Evolutionary conservation across 2,888 invertebrate genomes (phyloP), one percentile per base, ranked within the genome.

Genomic region (Psylliodes chrysocephalus): DNA sequence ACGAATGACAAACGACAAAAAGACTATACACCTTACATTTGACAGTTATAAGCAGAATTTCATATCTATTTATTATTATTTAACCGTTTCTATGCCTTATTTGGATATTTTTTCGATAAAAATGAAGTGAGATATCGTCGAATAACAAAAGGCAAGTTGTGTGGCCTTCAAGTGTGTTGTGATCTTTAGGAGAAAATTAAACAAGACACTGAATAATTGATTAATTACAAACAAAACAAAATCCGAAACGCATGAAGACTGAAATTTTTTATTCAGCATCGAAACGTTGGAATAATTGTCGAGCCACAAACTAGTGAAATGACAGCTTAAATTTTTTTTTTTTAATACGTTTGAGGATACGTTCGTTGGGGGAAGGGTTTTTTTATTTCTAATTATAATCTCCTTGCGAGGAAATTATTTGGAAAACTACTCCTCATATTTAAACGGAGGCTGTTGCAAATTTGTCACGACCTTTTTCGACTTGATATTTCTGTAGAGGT

Each of bases 121-220:
- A 49, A 14, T 15, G 7, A 52, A 62, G 51, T 63, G 53, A 60
- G 44, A 49, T 42, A 56, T 62, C 64, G 60, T 63, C 64, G 65
- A 68, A 65, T 63, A 69, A 33, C 64, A 42, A 62, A 66, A 76
- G 75, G 74, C 73, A 71, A 71, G 73, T 74, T 63, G 65, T 71
- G 71, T 71, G 72, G 66, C 69, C 70, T 68, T 40, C 68, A 59
- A 71, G 75, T 72, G 73, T 75, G 64, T 56, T 74, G 75, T 75
- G 75, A 75, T 72, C 61, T 46, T 57, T 69, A 66, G 66, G 25
- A 35, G 46, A 64, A 55, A 47, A 33, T 44, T 54, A 51, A 57
- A 22, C 33, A 35, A 35, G 42, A 52, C 42, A 65, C 57, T 54
- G 65, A 70, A 72, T 75, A 74, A 73, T 73, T 74, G 73, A 71